Conservation (phyloP, 2,797 vertebrate genomes). For the Prunella strophiata region DNA sequence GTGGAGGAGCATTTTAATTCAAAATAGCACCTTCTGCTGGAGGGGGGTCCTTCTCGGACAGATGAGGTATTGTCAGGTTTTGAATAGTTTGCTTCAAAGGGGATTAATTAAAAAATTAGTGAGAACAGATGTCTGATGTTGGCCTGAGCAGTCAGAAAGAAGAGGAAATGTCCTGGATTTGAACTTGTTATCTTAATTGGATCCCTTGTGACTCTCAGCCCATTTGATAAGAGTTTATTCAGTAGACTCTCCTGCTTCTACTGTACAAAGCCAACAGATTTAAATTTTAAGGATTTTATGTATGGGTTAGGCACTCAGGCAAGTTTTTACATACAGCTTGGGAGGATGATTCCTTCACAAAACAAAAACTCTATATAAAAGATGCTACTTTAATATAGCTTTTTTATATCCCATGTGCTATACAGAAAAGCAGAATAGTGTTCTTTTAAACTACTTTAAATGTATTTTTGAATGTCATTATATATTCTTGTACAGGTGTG, state of each 20-base stretch:
- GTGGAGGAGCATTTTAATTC: neutral
- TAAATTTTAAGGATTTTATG: neutral
- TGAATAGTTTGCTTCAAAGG: conserved; percentile 1
- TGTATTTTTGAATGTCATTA: neutral
- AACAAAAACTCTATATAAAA: neutral
- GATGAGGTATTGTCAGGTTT: neutral
- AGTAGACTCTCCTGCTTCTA: neutral
- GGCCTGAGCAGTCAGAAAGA: neutral
- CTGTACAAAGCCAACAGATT: neutral
- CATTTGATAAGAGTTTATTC: neutral
- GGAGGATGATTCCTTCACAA: neutral
- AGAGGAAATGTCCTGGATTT: conserved; percentile 11
- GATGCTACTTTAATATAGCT: neutral
- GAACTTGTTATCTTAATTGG: conserved; percentile 45
- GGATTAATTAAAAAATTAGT: conserved; percentile 6
- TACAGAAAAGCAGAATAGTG: neutral
- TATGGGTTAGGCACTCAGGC: neutral
- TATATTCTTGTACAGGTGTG: neutral
- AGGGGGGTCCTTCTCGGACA: neutral
- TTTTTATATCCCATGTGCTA: neutral
- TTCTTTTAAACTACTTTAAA: neutral
- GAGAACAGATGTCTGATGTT: conserved; percentile 1
- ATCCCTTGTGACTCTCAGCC: conserved; percentile 19
- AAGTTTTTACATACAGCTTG: neutral
- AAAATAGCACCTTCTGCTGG: neutral